phyloP scores from a whole-genome alignment of 2,797 vertebrate species.

The Malurus leucopterus region DNA sequence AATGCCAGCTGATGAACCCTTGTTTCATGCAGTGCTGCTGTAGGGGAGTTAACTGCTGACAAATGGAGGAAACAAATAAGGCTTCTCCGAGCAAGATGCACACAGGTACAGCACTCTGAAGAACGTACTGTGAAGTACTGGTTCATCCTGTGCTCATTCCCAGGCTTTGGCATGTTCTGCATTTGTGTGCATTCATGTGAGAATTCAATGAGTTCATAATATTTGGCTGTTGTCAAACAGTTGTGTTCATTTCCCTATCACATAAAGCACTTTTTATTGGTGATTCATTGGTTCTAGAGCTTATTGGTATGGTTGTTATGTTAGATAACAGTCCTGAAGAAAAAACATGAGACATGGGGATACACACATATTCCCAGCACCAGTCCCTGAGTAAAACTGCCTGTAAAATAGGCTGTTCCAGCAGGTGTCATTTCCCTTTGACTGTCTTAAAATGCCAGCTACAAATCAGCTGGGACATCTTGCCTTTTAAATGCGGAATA shows the following conservation, averaged over 20 bases:
- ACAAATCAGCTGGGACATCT: not conserved
- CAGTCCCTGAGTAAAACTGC: not conserved
- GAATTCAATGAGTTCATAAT: not conserved
- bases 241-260: not conserved
- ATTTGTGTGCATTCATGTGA: not conserved
- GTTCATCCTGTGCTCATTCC: not conserved
- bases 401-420: not conserved
- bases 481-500: not conserved
- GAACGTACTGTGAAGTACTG: not conserved
- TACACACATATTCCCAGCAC: not conserved
- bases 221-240: not conserved
- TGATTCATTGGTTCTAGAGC: not conserved
- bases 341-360: not conserved
- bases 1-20: not conserved
- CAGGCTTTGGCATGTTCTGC: not conserved
- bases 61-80: fast-evolving
- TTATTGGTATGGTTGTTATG: not conserved
- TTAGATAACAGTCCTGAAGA: not conserved
- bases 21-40: not conserved
- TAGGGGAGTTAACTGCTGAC: not conserved
- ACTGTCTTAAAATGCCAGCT: not conserved
- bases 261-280: not conserved
- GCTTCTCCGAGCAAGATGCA: not conserved
- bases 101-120: not conserved
- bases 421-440: not conserved